These are phyloP conservation scores for Selene dorsalis DNA, from an alignment of 2,797 vertebrate species.

Conservation along the genomic window DNA sequence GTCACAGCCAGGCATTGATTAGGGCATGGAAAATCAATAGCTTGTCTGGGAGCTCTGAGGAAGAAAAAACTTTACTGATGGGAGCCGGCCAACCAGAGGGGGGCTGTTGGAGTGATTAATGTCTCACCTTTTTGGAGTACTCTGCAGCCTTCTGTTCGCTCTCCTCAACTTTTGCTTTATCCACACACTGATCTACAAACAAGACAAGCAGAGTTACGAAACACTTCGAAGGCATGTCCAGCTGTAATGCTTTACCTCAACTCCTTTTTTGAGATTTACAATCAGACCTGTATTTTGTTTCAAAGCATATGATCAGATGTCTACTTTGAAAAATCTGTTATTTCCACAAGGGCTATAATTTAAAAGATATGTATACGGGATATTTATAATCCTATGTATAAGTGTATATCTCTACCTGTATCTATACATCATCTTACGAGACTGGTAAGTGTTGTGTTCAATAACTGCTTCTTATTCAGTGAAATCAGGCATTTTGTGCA, in stretches of 20 bases:
- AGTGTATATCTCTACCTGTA: too few relatives aligned
- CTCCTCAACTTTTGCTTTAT: constrained; percentile 97
- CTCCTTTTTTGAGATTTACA: constrained; percentile 14
- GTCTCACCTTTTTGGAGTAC: constrained; percentile 96
- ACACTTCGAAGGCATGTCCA: constrained; percentile 14
- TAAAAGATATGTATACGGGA: neutral
- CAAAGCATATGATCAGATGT: neutral
- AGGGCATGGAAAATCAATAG: constrained; percentile 83
- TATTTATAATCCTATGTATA: too few relatives aligned
- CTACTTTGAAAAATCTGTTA: neutral
- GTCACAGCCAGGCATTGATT: constrained; percentile 85
- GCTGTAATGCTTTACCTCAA: neutral
- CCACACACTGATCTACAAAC: constrained; percentile 92
- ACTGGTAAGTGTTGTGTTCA: neutral
- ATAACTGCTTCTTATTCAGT: neutral
- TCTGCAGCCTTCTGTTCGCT: constrained; percentile 95
- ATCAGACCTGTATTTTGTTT: constrained; percentile 17
- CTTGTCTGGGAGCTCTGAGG: constrained; percentile 77
- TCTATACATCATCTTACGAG: neutral
- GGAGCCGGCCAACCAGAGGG: constrained; percentile 70
- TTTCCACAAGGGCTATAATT: neutral
- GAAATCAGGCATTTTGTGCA: neutral
- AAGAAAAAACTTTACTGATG: constrained; percentile 77
- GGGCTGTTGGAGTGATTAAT: constrained; percentile 68
- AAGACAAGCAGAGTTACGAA: constrained; percentile 38